phyloP scores from a whole-genome alignment of 64 coral and sea anemone genomes.

The Anthopleura sola region DNA sequence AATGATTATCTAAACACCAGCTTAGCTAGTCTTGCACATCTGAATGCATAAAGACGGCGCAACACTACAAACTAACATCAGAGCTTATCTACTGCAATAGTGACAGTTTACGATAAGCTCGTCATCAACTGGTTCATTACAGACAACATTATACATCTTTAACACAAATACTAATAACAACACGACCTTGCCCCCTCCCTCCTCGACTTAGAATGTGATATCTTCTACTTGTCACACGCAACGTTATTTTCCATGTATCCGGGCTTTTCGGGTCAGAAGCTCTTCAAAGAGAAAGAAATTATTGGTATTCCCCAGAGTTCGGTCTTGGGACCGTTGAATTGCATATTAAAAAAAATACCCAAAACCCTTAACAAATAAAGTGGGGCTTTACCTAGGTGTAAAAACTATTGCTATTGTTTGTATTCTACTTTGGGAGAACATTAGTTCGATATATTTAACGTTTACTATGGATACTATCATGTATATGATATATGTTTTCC shows the following conservation, averaged over 20 bases:
- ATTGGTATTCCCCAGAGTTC: background rate
- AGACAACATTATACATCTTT: slow-evolving; percentile 2
- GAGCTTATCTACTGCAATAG: slow-evolving; percentile 28
- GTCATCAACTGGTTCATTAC: slow-evolving; percentile 21
- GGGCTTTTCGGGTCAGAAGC: background rate
- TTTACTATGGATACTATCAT: no score
- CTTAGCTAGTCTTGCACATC: background rate
- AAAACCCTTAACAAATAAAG: no score
- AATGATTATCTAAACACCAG: background rate
- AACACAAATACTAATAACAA: background rate
- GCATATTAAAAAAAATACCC: no score
- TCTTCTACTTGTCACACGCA: no score
- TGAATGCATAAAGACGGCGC: slow-evolving; percentile 61
- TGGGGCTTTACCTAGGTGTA: no score
- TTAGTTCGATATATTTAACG: no score
- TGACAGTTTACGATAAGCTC: slow-evolving; percentile 42
- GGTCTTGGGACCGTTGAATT: background rate
- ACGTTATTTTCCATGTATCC: no score
- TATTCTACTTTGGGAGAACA: no score
- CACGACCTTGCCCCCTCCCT: background rate
- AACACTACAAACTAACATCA: slow-evolving; percentile 5
- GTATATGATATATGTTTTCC: no score
- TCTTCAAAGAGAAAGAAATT: no score
- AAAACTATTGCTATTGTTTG: no score
- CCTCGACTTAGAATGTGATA: no score